phyloP scores from a whole-genome alignment of 2,888 invertebrate species.

The Hemistola chrysoprasaria region DNA sequence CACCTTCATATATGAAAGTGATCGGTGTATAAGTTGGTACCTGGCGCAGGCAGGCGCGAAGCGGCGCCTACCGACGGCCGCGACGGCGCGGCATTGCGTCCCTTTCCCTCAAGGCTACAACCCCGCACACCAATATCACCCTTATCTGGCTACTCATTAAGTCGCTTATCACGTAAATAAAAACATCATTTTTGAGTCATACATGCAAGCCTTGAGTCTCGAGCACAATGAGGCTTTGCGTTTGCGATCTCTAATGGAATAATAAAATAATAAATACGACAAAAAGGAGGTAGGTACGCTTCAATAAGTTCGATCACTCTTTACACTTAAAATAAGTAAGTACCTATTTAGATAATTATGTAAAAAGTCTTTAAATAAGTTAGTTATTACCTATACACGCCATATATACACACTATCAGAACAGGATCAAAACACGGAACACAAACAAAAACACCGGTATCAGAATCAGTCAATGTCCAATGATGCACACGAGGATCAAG shows the following conservation, averaged over 20 bases:
- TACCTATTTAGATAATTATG: too few species aligned
- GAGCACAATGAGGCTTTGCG: too few species aligned
- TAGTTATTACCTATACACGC: too few species aligned
- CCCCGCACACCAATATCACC: slow-evolving; percentile 40
- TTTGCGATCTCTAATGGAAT: slow-evolving; percentile 21
- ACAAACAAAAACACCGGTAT: slow-evolving; percentile 59
- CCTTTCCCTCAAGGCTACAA: slow-evolving; percentile 73
- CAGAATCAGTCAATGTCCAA: slow-evolving; percentile 57
- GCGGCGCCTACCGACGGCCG: slow-evolving; percentile 43
- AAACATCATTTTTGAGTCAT: slow-evolving; percentile 40
- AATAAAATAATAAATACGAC: slow-evolving; percentile 1
- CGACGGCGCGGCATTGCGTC: slow-evolving; percentile 57
- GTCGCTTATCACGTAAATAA: slow-evolving; percentile 3
- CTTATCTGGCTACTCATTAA: slow-evolving; percentile 25
- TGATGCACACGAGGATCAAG: slow-evolving; percentile 30
- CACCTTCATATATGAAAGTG: too few species aligned
- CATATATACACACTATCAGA: too few species aligned
- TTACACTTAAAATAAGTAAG: too few species aligned
- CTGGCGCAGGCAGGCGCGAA: slow-evolving; percentile 48
- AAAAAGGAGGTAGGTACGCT: too few species aligned
- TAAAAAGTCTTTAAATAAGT: too few species aligned
- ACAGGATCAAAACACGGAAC: slow-evolving; percentile 40
- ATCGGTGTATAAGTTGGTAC: too few species aligned
- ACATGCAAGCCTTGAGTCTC: slow-evolving; percentile 42
- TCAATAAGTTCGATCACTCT: too few species aligned